Base-by-base conservation (phyloP, 2,797 vertebrate species). In the Sparidentex hasta region DNA sequence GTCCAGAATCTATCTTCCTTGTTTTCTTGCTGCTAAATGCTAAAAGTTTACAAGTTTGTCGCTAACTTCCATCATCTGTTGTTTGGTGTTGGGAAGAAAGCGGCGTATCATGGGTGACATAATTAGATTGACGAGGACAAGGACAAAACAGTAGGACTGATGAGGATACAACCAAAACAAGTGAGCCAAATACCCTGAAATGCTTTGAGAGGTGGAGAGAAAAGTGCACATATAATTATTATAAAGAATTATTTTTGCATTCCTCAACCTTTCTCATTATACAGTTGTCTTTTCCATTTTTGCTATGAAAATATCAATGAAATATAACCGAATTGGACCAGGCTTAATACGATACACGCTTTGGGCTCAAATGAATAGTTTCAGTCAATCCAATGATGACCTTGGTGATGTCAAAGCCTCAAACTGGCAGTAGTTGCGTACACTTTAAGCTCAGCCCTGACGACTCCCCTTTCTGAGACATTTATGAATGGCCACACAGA, bases 401-500 rank as follows among this genome's bases (percentile, higher is more conserved):
- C 11, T 38, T 20, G 38, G 17, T n/a, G 41, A 7, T 62, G 20
- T 27, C 46, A 70, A n/a, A 25, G 51, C 46, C 29, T 74, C 23
- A 54, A 75, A 71, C 18, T 51, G 12, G 3, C 21, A 56, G 7
- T 46, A n/a, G 8, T 20, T 11, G 38, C 27, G 13, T 2, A 56
- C 20, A 27, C 29, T 57, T 29, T 7, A 69, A 47, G 17, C 33
- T 67, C 54, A 54, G 29, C 18, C 21, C 7, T 50, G 27, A 48
- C 2, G 4, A 21, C 52, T 25, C 12, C 12, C 20, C 52, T 74
- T 44, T 72, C 44, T 77, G 21, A 23, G 18, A 23, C 44, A 48
- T 78, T 71, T n/a, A 48, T 3, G 14, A 74, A 76, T 51, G 50
- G 12, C 17, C 1, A 80, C 12, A 80, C 56, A 58, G 11, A 46